Evolutionary conservation across 1,140 invertebrate genomes (phyloP).

Genomic region (Anastrepha obliqua): DNA sequence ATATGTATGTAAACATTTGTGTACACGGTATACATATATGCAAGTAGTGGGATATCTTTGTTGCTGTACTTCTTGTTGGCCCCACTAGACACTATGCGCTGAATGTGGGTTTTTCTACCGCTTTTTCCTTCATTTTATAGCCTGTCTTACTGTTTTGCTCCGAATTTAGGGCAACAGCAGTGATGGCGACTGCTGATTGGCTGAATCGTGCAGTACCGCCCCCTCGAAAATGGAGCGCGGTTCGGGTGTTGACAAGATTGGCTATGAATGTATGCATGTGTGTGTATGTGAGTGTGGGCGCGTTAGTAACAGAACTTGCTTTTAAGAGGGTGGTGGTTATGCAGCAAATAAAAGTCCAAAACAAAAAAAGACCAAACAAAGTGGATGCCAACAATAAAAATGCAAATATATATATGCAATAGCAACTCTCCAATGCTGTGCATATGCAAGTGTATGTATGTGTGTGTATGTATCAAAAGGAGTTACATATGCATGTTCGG

Average conservation of each 20-base stretch:
- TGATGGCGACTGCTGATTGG: constrained; percentile 21
- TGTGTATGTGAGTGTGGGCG: not conserved
- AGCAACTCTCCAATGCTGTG: no score
- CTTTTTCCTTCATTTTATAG: not conserved
- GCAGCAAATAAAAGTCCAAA: no score
- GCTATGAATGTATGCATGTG: not conserved
- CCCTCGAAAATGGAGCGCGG: constrained; percentile 30
- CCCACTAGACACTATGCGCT: not conserved
- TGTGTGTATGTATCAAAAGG: no score
- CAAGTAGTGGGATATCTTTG: not conserved
- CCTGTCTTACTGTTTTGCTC: constrained; percentile 5
- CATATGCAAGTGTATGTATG: not conserved
- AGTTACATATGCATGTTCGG: no score
- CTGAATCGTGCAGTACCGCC: constrained; percentile 7
- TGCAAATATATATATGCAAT: no score
- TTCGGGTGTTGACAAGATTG: no score
- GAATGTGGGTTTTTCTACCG: not conserved
- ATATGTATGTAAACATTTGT: no score
- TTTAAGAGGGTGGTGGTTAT: not conserved
- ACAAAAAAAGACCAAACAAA: no score
- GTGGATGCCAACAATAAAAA: no score
- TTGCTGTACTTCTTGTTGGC: not conserved
- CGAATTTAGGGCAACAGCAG: constrained; percentile 38
- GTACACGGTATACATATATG: no score
- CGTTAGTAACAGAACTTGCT: not conserved